These are phyloP conservation scores for Hydraecia micacea DNA, from an alignment of 2,888 invertebrate genomes.

Conservation along the genomic window DNA sequence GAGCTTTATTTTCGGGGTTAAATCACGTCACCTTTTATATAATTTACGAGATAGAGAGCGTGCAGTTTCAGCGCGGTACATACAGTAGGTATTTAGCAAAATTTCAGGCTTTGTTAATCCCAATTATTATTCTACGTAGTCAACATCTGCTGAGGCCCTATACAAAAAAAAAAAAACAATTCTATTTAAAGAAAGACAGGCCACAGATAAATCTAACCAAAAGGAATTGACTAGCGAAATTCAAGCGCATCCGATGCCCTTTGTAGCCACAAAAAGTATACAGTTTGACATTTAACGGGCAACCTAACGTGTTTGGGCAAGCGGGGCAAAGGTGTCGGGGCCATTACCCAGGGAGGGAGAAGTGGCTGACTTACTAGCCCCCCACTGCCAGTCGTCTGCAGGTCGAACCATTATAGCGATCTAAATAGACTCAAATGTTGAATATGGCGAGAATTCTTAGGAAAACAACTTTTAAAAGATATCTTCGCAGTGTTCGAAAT, in stretches of 20 bases:
- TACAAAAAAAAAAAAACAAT: no score
- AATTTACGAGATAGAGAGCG: background rate
- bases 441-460: slow-evolving; percentile 71
- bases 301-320: slow-evolving; percentile 74
- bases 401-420: slow-evolving; percentile 80
- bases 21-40: background rate
- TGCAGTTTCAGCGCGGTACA: background rate
- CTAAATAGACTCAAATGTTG: slow-evolving; percentile 75
- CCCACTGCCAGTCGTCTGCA: slow-evolving; percentile 75
- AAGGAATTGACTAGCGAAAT: slow-evolving; percentile 65
- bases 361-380: slow-evolving; percentile 74
- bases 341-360: slow-evolving; percentile 77
- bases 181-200: background rate
- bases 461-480: slow-evolving; percentile 70
- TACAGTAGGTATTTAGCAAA: no score
- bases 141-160: background rate
- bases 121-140: background rate
- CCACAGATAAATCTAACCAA: background rate
- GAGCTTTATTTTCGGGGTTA: slow-evolving; percentile 1
- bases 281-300: slow-evolving; percentile 77
- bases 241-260: slow-evolving; percentile 47
- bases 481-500: slow-evolving; percentile 58
- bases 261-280: slow-evolving; percentile 69
- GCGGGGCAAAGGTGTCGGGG: slow-evolving; percentile 79
- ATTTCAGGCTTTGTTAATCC: background rate